Base-by-base conservation (phyloP, 2,797 vertebrate species). In the Coilia nasus region DNA sequence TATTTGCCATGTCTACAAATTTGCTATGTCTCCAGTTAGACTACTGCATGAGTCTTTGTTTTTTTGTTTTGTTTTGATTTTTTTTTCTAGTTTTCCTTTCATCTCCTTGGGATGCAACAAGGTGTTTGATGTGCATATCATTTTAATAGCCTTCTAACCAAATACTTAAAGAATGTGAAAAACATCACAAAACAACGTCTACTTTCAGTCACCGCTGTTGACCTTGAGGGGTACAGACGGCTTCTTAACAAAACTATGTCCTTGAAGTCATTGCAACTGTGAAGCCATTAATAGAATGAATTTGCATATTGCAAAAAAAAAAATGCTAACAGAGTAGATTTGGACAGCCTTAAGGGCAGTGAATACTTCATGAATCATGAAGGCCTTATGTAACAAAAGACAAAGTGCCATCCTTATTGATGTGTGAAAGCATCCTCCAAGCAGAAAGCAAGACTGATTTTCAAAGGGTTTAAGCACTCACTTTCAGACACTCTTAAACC, bases 31-130 rank as follows among this genome's bases (percentile, higher is more conserved):
- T 54, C 50, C 50, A 54, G 14, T 54, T 54, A 7, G 3, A 54
- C 50, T 14, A 78, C 31, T 78, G 71, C 19, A 78, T 17, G 87
- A 90, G 93, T 94, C 92, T 90, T 93, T 94, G 93, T 93, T 92
- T 93, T 88, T 88, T 91, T 91, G 91, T 92, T 86, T 86, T 90
- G 86, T 92, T 94, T 94, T 93, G 91, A 93, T 93, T 93, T 93
- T 88, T 19, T 54, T 89, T 88, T 89, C 87, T 83, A 84, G 44
- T 75, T 64, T 78, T 85, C 80, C 78, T 90, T 88, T 86, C 60
- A 81, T 50, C 89, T 47, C 89, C 80, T 90, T 89, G 67, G 90
- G 86, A 90, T 88, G 85, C 85, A 91, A 88, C 81, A 91, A 80
- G 2, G 62, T 93, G 92, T 93, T 93, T 91, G 89, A 87, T 87